These are phyloP conservation scores for Agonopterix subpropinquella DNA, from an alignment of 2,888 invertebrate species.

Conservation along the genomic window DNA sequence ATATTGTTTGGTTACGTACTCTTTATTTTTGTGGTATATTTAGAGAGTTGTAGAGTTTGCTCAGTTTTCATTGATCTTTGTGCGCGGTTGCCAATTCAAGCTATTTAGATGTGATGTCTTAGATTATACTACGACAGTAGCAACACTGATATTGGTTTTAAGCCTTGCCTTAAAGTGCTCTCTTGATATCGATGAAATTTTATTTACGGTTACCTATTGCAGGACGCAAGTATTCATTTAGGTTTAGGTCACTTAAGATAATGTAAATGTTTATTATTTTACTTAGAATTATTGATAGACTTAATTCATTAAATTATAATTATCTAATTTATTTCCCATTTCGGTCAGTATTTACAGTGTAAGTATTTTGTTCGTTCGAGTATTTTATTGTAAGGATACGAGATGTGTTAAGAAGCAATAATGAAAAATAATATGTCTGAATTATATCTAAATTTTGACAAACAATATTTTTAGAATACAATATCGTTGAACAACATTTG, in stretches of 20 bases:
- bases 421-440: constrained; percentile 23
- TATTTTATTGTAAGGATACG: constrained; percentile 46
- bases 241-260: constrained; percentile 50
- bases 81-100: constrained; percentile 14
- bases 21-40: neutral
- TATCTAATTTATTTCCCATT: constrained; percentile 71
- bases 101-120: constrained; percentile 5
- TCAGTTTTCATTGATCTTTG: constrained; percentile 7
- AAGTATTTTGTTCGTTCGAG: constrained; percentile 63
- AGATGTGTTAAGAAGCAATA: constrained; percentile 53
- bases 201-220: constrained; percentile 71
- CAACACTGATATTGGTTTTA: constrained; percentile 31
- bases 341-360: constrained; percentile 74
- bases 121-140: neutral
- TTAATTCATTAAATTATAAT: constrained; percentile 54
- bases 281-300: constrained; percentile 42
- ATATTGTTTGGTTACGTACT: neutral
- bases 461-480: constrained; percentile 9
- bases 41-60: neutral
- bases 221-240: constrained; percentile 73
- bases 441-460: constrained; percentile 5
- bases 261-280: constrained; percentile 62
- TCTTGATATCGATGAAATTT: constrained; percentile 67
- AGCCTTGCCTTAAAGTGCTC: constrained; percentile 72
- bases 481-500: constrained; percentile 4